phyloP scores from a whole-genome alignment of 2,797 vertebrate genomes.

The Acanthurus lineatus region DNA sequence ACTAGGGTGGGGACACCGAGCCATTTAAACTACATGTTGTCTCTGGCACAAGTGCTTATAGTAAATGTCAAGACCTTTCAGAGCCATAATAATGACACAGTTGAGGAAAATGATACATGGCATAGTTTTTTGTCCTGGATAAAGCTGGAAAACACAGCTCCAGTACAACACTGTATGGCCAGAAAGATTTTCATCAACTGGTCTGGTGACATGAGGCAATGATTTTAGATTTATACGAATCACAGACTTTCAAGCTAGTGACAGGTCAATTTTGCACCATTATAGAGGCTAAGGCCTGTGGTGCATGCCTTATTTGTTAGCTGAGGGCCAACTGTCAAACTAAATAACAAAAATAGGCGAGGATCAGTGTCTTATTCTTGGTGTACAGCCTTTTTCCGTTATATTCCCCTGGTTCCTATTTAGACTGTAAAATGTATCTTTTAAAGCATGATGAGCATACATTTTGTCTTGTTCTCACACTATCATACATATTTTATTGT shows the following conservation, averaged over 20 bases:
- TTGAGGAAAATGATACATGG: constrained; percentile 74
- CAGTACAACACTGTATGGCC: constrained; percentile 61
- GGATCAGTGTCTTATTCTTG: constrained; percentile 56
- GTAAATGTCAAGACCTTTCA: constrained; percentile 84
- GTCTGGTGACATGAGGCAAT: constrained; percentile 70
- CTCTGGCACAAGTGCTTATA: constrained; percentile 74
- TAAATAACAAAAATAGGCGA: constrained; percentile 68
- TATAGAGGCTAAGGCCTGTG: constrained; percentile 63
- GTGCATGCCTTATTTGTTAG: constrained; percentile 56
- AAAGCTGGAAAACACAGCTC: constrained; percentile 53
- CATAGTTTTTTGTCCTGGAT: constrained; percentile 52
- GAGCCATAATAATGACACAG: constrained; percentile 73
- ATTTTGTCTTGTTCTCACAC: constrained; percentile 3
- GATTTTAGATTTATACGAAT: constrained; percentile 81
- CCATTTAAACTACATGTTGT: constrained; percentile 67
- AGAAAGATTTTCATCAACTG: constrained; percentile 75
- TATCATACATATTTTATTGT: constrained; percentile 22
- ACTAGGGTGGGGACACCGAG: constrained; percentile 28
- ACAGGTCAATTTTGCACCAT: constrained; percentile 82
- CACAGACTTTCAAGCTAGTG: constrained; percentile 76
- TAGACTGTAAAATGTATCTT: constrained; percentile 13
- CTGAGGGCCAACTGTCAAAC: constrained; percentile 71
- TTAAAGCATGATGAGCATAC: constrained; percentile 3
- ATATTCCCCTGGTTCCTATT: constrained; percentile 30
- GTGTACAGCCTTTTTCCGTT: constrained; percentile 5